Conservation (phyloP, 2,888 invertebrate genomes). For the Hyles lineata region DNA sequence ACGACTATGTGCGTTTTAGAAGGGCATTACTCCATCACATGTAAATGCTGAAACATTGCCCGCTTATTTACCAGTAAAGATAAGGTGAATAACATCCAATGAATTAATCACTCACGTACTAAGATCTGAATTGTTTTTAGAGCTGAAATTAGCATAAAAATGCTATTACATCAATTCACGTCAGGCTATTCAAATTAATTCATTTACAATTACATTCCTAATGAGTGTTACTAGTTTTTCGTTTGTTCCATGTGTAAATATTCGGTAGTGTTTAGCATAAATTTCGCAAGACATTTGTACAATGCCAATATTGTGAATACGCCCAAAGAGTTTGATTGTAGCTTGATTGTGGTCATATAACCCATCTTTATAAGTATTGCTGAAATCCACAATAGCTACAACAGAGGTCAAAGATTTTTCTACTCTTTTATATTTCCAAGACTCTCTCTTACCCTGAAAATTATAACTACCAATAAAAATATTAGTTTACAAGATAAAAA, state of each 20-base stretch:
- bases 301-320: background rate
- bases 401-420: too few species aligned
- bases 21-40: background rate
- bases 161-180: conserved; percentile 2
- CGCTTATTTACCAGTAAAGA: conserved; percentile 1
- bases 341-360: too few species aligned
- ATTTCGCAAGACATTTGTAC: too few species aligned
- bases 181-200: background rate
- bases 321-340: background rate
- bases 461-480: too few species aligned
- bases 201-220: conserved; percentile 1
- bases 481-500: too few species aligned
- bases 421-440: too few species aligned
- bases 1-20: too few species aligned
- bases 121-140: background rate
- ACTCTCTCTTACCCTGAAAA: too few species aligned
- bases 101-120: background rate
- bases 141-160: conserved; percentile 10
- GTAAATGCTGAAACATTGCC: background rate
- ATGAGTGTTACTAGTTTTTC: background rate
- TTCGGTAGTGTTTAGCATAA: too few species aligned
- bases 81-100: background rate
- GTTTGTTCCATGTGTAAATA: background rate
- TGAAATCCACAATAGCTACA: too few species aligned
- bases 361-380: too few species aligned